Conservation (phyloP, 2,113 vertebrate genomes). For the Solea senegalensis region DNA sequence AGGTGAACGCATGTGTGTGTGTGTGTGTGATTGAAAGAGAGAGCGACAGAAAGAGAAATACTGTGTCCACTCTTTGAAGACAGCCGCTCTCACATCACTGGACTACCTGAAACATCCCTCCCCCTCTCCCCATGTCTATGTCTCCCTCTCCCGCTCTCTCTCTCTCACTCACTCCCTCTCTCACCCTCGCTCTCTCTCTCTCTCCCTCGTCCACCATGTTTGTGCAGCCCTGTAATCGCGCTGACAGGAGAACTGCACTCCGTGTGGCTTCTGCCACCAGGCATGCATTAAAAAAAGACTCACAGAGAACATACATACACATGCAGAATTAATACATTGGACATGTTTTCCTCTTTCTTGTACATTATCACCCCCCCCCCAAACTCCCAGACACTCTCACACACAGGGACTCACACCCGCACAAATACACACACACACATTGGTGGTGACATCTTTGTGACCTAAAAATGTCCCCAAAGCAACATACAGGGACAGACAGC, state of each 20-base stretch:
- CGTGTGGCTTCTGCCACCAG: constrained; percentile 61
- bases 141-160: not conserved
- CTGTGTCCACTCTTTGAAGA: constrained; percentile 47
- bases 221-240: constrained; percentile 63
- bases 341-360: constrained; percentile 42
- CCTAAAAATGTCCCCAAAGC: constrained; percentile 63
- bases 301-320: constrained; percentile 55
- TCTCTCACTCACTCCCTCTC: not conserved
- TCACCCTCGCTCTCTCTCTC: constrained; percentile 22
- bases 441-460: constrained; percentile 52
- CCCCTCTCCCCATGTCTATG: not conserved
- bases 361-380: constrained; percentile 24
- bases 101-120: constrained; percentile 22
- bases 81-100: constrained; percentile 21
- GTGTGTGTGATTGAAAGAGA: constrained; percentile 2
- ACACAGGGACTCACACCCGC: constrained; percentile 11
- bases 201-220: constrained; percentile 29
- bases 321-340: constrained; percentile 66
- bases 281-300: constrained; percentile 44
- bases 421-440: constrained; percentile 14
- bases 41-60: constrained; percentile 10
- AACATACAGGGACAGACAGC: constrained; percentile 18
- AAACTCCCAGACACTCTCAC: constrained; percentile 29
- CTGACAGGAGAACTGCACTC: constrained; percentile 67
- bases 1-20: constrained; percentile 54